Evolutionary conservation across 2,797 vertebrate species (phyloP).

Genomic region (Zenarchopterus dispar): DNA sequence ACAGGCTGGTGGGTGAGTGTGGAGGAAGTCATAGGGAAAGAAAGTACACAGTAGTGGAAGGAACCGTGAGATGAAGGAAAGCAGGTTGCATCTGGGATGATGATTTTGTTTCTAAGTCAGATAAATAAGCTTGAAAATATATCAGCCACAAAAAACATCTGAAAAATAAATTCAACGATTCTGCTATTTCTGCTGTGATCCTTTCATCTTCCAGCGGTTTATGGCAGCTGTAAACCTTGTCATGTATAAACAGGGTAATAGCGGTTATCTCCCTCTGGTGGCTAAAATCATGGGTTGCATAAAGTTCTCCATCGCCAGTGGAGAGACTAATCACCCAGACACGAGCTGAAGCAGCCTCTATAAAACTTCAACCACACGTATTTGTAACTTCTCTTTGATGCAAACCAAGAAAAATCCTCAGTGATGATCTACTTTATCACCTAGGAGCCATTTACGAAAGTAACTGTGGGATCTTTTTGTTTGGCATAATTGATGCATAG

Average conservation of each 20-base stretch:
- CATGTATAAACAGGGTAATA: constrained; percentile 33
- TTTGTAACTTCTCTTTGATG: constrained; percentile 2
- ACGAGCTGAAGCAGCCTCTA: constrained; percentile 1
- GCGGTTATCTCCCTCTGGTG: constrained; percentile 71
- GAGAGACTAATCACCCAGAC: background rate
- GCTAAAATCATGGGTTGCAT: constrained; percentile 31
- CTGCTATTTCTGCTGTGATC: constrained; percentile 27
- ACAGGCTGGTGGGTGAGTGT: constrained; percentile 16
- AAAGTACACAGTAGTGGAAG: constrained; percentile 25
- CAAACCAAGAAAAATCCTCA: constrained; percentile 5
- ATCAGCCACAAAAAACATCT: constrained; percentile 14
- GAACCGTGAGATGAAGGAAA: constrained; percentile 19
- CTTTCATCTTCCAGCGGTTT: constrained; percentile 29
- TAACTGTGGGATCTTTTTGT: constrained; percentile 8
- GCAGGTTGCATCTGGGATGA: constrained; percentile 12
- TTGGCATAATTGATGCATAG: constrained; percentile 24
- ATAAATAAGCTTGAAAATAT: constrained; percentile 2
- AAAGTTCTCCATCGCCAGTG: background rate
- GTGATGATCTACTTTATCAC: constrained; percentile 2
- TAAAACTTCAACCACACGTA: constrained; percentile 8
- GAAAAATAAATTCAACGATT: constrained; percentile 19
- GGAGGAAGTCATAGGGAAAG: constrained; percentile 29
- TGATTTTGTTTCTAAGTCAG: background rate
- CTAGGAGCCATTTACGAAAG: background rate
- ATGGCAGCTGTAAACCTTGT: constrained; percentile 42